phyloP scores from a whole-genome alignment of 2,797 vertebrate genomes.

The Eleutherodactylus coqui region DNA sequence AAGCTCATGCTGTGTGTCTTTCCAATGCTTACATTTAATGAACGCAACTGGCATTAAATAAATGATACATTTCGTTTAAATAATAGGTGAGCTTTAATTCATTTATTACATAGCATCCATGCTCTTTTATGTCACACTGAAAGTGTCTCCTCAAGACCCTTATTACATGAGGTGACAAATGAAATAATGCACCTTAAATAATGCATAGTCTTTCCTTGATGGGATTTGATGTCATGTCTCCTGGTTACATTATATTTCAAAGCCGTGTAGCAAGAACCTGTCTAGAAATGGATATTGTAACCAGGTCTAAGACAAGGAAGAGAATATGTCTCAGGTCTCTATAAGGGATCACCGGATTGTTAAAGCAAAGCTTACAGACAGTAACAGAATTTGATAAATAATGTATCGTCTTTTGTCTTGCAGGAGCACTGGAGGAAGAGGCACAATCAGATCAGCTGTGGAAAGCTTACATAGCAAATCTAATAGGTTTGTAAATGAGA shows the following conservation, averaged over 20 bases:
- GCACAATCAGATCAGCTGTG: slow-evolving; percentile 84
- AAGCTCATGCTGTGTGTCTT: no score
- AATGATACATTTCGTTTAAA: no score
- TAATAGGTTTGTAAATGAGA: slow-evolving; percentile 89
- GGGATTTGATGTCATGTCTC: slow-evolving; percentile 26
- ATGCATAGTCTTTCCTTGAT: slow-evolving; percentile 32
- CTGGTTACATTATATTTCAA: slow-evolving; percentile 31
- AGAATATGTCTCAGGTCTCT: slow-evolving; percentile 4
- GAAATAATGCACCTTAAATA: slow-evolving; percentile 39
- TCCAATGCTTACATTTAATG: background rate
- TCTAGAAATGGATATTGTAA: slow-evolving; percentile 28
- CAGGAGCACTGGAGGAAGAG: slow-evolving; percentile 86
- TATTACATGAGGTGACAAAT: slow-evolving; percentile 19
- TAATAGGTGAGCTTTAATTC: background rate
- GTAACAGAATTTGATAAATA: slow-evolving; percentile 78
- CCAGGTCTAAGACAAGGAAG: slow-evolving; percentile 20
- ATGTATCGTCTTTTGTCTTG: slow-evolving; percentile 82
- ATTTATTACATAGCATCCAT: background rate
- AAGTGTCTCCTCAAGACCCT: background rate
- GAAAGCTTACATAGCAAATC: slow-evolving; percentile 85
- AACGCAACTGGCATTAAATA: background rate
- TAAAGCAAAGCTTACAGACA: slow-evolving; percentile 72
- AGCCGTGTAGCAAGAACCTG: background rate
- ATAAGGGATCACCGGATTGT: slow-evolving; percentile 66
- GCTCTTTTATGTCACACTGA: slow-evolving; percentile 3